Evolutionary conservation across 2,113 vertebrate genomes (phyloP), one percentile per base, ranked within the genome.

Genomic region (Oenanthe melanoleuca): DNA sequence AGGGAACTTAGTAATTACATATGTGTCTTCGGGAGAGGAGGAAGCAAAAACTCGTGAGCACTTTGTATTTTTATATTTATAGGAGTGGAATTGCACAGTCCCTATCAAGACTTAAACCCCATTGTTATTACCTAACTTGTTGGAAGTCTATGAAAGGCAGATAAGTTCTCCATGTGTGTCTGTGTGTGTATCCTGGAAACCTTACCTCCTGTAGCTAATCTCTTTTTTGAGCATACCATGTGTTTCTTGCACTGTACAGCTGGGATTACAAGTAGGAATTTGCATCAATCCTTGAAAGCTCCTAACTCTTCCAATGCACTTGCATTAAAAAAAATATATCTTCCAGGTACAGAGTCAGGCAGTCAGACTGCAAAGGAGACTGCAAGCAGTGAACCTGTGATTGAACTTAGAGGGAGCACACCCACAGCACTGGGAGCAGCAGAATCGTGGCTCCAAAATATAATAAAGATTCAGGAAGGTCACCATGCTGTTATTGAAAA

Each of bases 361-460:
- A 64, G 93, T 52, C 92, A 80, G 82, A 82, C 28, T 11, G 4
- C 81, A 83, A 70, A 53, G 37, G 49, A 56, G 3, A 31, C 45
- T 75, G 44, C 85, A 88, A 61, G 57, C 49, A 86, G n/a, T 34
- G 80, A 53, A 49, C 75, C 87, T 52, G 17, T n/a, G 34, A 92
- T 99, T 92, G 93, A 71, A 64, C 92, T 99, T 53, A 57, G 1
- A 11, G 86, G 97, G n/a, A 7, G 2, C 5, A 94, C 73, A 12
- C 0, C 1, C 2, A 97, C 97, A 60, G 71, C 93, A 6, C 4
- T 71, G 24, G 24, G 1, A 23, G 98, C 98, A 80, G 99, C 99
- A 38, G 7, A 92, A 14, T 29, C 4, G 0, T 99, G 99, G 99
- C 88, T 98, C 56, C 71, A 14, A 10, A 19, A 12, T 1, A 5